Conservation (phyloP, 2,888 invertebrate genomes). For the Lumbricus terrestris region DNA sequence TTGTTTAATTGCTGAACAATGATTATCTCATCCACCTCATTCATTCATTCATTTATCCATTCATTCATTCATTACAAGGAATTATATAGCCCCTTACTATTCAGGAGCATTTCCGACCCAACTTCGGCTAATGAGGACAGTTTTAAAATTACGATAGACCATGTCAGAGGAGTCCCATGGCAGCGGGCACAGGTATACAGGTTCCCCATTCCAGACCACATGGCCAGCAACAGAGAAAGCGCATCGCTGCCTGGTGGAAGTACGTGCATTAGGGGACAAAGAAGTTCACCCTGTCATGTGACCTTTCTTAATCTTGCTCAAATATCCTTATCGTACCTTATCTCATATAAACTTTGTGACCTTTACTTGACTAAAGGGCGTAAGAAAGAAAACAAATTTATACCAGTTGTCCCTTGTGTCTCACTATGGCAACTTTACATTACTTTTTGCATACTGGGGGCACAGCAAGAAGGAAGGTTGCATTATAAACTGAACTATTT, state of each 20-base stretch:
- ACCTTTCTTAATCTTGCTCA: neutral
- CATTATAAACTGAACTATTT: neutral
- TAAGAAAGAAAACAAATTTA: neutral
- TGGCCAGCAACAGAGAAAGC: no score
- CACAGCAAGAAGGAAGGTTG: neutral
- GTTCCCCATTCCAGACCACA: no score
- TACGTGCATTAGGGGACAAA: neutral
- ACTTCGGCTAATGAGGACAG: no score
- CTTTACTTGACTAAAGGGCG: neutral
- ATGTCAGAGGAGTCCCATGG: no score
- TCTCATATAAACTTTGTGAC: no score
- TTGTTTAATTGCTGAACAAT: no score
- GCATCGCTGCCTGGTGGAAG: neutral
- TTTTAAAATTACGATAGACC: no score
- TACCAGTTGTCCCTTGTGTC: neutral
- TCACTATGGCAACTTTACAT: neutral
- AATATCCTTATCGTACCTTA: neutral
- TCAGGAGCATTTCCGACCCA: no score
- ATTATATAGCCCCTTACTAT: no score
- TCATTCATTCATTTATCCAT: neutral
- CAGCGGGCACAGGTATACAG: no score
- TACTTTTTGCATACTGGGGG: neutral
- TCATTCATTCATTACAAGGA: neutral
- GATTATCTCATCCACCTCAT: no score
- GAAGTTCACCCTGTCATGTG: neutral